Conservation (phyloP, 2,113 vertebrate genomes). For the Amphilophus citrinellus region DNA sequence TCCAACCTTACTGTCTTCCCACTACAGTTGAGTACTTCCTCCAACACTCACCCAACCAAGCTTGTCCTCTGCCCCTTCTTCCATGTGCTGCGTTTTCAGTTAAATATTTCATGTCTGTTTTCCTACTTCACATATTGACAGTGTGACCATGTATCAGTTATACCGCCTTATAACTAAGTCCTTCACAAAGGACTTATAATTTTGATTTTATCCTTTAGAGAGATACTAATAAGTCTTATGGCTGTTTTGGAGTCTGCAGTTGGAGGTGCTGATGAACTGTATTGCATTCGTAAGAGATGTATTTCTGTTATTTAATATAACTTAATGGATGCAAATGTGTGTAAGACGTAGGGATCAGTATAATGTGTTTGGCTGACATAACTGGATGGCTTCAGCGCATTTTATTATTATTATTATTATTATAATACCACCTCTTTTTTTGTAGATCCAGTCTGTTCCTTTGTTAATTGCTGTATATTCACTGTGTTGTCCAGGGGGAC, state of each 20-base stretch:
- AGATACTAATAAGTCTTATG: rapidly evolving
- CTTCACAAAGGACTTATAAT: neutral
- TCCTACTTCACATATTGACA: neutral
- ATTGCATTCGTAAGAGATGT: neutral
- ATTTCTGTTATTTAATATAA: neutral
- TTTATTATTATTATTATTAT: neutral
- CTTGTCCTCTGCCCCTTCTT: neutral
- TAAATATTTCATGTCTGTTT: neutral
- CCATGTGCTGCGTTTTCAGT: neutral
- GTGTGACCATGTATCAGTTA: neutral
- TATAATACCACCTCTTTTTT: too few species aligned
- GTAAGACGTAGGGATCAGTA: neutral
- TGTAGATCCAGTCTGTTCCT: neutral
- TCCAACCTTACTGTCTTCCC: conserved; percentile 26
- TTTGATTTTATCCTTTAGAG: neutral
- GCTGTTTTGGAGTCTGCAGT: neutral
- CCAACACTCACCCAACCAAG: neutral
- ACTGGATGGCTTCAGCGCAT: neutral
- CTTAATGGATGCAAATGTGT: neutral
- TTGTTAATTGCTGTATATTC: neutral
- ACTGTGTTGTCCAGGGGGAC: conserved; percentile 76
- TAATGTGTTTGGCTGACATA: neutral
- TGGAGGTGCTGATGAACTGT: neutral
- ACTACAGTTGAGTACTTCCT: conserved; percentile 69
- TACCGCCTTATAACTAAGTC: rapidly evolving